Conservation (phyloP, 2,888 invertebrate genomes). For the Pristionchus japonicus region DNA sequence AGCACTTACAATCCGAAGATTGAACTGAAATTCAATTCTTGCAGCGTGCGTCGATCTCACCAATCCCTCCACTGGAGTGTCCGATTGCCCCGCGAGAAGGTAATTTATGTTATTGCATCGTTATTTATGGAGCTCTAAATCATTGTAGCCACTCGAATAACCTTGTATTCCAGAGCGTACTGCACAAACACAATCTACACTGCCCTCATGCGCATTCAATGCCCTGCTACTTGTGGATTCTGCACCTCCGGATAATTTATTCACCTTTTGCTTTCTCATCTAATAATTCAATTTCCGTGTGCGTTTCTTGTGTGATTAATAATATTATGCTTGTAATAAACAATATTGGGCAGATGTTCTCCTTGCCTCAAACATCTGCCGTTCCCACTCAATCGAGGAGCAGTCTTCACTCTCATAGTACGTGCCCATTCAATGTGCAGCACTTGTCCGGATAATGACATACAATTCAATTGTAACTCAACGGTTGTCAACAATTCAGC, state of each 20-base stretch:
- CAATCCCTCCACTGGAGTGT: not conserved
- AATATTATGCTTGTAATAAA: not conserved
- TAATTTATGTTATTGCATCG: not conserved
- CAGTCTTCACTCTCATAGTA: not conserved
- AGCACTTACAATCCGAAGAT: not conserved
- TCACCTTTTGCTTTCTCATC: not conserved
- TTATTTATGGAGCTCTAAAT: not conserved
- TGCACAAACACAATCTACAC: not conserved
- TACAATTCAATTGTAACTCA: not conserved
- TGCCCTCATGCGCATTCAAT: constrained; percentile 4
- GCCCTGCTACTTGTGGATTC: constrained; percentile 7
- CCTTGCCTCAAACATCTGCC: not conserved
- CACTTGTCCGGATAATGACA: not conserved
- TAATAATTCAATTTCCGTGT: not conserved
- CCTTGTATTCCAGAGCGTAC: not conserved
- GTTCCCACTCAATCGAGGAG: not conserved
- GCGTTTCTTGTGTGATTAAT: not conserved
- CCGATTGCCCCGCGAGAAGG: constrained; percentile 17
- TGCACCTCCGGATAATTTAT: not conserved
- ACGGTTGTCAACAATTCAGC: not conserved
- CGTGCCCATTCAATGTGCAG: not conserved
- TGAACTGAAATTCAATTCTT: not conserved
- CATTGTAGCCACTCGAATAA: not conserved
- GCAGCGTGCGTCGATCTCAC: constrained; percentile 20
- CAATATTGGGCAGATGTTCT: not conserved